These are phyloP conservation scores for Nyctibius grandis DNA, from an alignment of 2,797 vertebrate species.

Conservation along the genomic window DNA sequence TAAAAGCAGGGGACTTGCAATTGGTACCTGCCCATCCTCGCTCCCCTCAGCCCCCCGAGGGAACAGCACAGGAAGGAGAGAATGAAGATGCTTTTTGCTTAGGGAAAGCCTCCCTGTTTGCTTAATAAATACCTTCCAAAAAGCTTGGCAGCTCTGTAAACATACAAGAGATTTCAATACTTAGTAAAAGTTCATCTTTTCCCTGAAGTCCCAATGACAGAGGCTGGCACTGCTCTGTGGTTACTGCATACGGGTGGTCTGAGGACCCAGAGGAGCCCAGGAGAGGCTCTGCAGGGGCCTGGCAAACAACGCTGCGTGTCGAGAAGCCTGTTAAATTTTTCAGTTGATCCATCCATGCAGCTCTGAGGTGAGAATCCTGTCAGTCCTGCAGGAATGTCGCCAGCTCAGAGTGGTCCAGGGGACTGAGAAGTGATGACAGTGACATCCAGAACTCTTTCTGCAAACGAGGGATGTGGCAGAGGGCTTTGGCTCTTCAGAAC, in stretches of 20 bases:
- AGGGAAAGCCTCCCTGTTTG: background rate
- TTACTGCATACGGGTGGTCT: background rate
- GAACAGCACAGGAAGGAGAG: background rate
- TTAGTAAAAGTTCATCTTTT: constrained; percentile 27
- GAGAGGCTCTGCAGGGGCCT: background rate
- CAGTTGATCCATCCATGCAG: background rate
- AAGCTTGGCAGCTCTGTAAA: constrained; percentile 67
- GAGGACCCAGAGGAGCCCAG: background rate
- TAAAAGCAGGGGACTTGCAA: background rate
- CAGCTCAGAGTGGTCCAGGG: background rate
- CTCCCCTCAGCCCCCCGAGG: background rate
- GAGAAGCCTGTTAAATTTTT: background rate
- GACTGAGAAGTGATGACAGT: background rate
- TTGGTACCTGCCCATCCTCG: background rate
- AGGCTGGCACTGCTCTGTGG: background rate
- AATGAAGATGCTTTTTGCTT: background rate
- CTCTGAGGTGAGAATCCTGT: constrained; percentile 5
- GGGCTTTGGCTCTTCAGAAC: background rate
- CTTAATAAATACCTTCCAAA: constrained; percentile 47
- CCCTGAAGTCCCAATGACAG: constrained; percentile 24
- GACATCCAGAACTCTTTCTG: constrained; percentile 8
- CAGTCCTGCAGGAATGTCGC: background rate
- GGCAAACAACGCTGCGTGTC: background rate
- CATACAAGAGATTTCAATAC: constrained; percentile 51
- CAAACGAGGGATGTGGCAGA: background rate